A percentile compares a stretch with the other conserved stretches of the same genome.
Evolutionary conservation across 1,140 invertebrate species (phyloP).

Genomic region (Augochlora pura): DNA sequence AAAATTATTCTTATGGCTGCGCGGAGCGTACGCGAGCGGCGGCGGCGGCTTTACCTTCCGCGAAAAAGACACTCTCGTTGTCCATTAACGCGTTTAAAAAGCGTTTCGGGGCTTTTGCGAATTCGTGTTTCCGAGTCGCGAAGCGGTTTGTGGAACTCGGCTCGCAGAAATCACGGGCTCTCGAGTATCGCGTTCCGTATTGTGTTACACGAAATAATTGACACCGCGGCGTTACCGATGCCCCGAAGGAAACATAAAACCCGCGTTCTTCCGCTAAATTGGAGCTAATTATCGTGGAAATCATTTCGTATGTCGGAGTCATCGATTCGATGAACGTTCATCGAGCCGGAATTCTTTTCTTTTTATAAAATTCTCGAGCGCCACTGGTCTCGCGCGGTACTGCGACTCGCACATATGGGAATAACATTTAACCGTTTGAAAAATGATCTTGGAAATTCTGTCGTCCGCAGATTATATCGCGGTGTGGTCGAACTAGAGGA

Average conservation of each 20-base stretch:
- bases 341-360: no score
- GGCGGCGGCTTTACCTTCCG: conserved; percentile 6
- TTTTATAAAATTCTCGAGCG: no score
- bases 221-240: background rate
- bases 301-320: no score
- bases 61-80: background rate
- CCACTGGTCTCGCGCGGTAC: no score
- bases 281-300: no score
- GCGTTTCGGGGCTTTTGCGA: background rate
- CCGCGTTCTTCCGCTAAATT: background rate
- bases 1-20: conserved; percentile 45
- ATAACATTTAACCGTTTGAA: no score
- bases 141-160: background rate
- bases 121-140: background rate
- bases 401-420: no score
- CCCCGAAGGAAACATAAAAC: background rate
- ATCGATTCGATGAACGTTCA: no score
- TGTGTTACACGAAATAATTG: background rate
- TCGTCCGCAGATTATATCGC: no score
- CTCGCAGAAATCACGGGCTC: background rate
- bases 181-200: background rate
- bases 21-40: background rate
- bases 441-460: no score
- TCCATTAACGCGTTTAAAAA: background rate
- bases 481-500: no score